A percentile compares a stretch with the other conserved stretches of the same genome.
These are phyloP conservation scores for Tachina fera DNA, from an alignment of 2,888 invertebrate species.

Conservation along the genomic window DNA sequence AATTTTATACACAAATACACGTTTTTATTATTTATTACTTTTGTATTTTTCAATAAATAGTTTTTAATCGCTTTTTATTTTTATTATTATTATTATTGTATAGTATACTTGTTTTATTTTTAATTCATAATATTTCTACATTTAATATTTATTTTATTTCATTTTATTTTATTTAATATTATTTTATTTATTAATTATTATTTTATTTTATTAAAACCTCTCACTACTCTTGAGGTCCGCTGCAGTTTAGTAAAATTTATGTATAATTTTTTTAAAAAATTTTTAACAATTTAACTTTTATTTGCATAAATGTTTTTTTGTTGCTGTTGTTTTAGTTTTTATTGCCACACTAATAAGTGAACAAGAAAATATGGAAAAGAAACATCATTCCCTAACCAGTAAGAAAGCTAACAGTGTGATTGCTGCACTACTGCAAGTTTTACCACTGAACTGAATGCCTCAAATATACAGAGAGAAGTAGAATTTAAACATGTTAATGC, in stretches of 20 bases:
- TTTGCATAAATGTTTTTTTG: constrained; percentile 19
- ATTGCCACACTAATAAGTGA: constrained; percentile 58
- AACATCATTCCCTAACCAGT: constrained; percentile 44
- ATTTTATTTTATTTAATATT: constrained; percentile 11
- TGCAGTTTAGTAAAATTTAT: constrained; percentile 31
- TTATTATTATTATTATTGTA: not conserved
- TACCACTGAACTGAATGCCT: constrained; percentile 34
- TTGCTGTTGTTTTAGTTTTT: constrained; percentile 51
- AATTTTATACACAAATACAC: not conserved
- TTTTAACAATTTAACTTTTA: constrained; percentile 47
- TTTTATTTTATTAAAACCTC: constrained; percentile 33
- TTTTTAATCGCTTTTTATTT: not conserved
- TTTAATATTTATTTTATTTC: not conserved
- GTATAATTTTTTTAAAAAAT: constrained; percentile 43
- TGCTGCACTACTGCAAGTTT: constrained; percentile 67
- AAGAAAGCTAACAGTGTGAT: constrained; percentile 46
- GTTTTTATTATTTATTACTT: not conserved
- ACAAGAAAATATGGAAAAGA: constrained; percentile 14
- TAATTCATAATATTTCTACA: not conserved
- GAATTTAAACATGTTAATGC: constrained; percentile 17
- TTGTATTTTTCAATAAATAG: too few species aligned
- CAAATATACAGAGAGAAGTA: constrained; percentile 30
- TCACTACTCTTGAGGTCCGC: constrained; percentile 24
- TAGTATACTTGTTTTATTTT: not conserved
- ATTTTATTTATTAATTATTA: constrained; percentile 13